Percentiles rank a stretch among this genome's conserved stretches.
Conservation (phyloP, 2,113 vertebrate genomes). For the Thunnus maccoyii region DNA sequence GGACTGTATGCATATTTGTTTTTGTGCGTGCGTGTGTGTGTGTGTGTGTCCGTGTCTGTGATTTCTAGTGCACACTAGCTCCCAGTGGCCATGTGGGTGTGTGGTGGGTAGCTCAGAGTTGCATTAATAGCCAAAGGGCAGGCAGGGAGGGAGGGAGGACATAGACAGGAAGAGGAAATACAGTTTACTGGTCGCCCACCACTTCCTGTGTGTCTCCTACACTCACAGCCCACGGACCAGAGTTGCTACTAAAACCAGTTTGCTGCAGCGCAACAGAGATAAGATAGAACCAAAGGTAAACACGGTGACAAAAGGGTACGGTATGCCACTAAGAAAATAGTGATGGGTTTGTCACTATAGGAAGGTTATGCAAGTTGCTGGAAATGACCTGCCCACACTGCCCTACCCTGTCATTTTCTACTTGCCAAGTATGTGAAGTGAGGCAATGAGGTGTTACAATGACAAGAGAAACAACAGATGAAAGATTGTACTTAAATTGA, state of each 20-base stretch:
- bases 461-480: constrained; percentile 31
- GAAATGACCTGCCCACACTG: constrained; percentile 9
- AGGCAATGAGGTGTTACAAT: constrained; percentile 4
- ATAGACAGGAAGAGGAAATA: constrained; percentile 86
- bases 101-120: constrained; percentile 82
- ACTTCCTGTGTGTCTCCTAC: constrained; percentile 85
- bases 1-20: constrained; percentile 37
- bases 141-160: constrained; percentile 78
- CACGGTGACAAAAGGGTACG: constrained; percentile 32
- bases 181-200: constrained; percentile 87
- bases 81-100: constrained; percentile 84
- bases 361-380: constrained; percentile 51
- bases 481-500: neutral
- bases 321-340: constrained; percentile 25
- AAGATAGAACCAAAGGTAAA: constrained; percentile 59
- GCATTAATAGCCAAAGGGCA: constrained; percentile 86
- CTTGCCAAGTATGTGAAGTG: constrained; percentile 8
- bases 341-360: constrained; percentile 26
- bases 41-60: constrained; percentile 14
- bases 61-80: constrained; percentile 59
- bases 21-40: constrained; percentile 39
- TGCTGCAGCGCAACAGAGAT: constrained; percentile 65
- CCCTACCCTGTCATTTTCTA: constrained; percentile 28
- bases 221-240: constrained; percentile 78
- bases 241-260: constrained; percentile 77